Conservation (phyloP, 2,888 invertebrate genomes). For the Cataglyphis livida region DNA sequence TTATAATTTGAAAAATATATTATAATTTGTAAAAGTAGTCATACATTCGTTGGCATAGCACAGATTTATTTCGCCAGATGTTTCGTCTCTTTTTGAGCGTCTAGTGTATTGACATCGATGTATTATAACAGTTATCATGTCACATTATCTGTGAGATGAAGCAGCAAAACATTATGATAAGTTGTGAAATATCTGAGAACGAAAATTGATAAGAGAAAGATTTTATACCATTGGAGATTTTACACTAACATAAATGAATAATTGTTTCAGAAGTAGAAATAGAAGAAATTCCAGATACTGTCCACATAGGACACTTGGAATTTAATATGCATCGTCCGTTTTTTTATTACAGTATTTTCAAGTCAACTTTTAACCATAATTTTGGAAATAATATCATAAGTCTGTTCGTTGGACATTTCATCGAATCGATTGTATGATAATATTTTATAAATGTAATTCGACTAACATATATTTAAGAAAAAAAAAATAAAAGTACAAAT, state of each 20-base stretch:
- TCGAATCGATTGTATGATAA: not conserved
- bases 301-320: not conserved
- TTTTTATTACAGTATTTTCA: constrained; percentile 31
- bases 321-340: constrained; percentile 37
- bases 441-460: not conserved
- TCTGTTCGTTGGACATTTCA: not conserved
- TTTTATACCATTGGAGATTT: not conserved
- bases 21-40: not conserved
- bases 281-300: no score
- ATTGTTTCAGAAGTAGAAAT: not conserved
- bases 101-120: no score
- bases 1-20: not conserved
- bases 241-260: not conserved
- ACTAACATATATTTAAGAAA: not conserved
- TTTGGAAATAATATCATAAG: not conserved
- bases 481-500: not conserved
- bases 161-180: not conserved
- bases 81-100: not conserved
- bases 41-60: not conserved
- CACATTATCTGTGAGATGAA: not conserved
- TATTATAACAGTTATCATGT: not conserved
- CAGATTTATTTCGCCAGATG: not conserved
- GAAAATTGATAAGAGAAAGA: not conserved
- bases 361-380: not conserved
- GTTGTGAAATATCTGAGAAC: not conserved